Evolutionary conservation across 2,113 vertebrate genomes (phyloP).

Genomic region (Saimiri boliviensis): DNA sequence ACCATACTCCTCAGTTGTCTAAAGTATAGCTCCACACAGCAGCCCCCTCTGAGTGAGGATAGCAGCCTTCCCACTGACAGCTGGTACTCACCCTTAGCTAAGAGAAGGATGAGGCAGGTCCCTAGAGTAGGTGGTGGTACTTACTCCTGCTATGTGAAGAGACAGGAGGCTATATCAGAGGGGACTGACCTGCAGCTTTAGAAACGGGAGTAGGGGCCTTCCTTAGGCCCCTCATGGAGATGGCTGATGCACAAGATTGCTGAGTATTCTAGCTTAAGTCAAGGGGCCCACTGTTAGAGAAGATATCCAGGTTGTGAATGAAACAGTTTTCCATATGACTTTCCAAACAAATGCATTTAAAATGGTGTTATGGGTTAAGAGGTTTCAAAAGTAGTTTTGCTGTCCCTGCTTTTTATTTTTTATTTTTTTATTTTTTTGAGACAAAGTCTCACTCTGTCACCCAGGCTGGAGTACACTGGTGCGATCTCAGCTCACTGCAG

Average conservation of each 20-base stretch:
- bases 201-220: too few species aligned
- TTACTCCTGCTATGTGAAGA: neutral
- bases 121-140: too few species aligned
- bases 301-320: neutral
- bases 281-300: neutral
- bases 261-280: neutral
- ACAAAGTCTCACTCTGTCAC: too few species aligned
- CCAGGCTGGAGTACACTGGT: too few species aligned
- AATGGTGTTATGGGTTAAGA: neutral
- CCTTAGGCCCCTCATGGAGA: neutral
- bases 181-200: neutral
- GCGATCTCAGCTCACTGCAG: too few species aligned
- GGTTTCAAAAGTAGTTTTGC: neutral
- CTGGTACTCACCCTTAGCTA: neutral
- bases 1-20: neutral
- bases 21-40: neutral
- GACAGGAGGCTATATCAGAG: neutral
- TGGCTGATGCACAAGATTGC: neutral
- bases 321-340: neutral
- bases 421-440: neutral
- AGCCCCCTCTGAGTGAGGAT: neutral
- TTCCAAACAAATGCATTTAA: neutral
- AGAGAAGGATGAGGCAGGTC: neutral
- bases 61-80: neutral
- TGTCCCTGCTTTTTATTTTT: neutral